Evolutionary conservation across 2,797 vertebrate species (phyloP), one percentile per base, ranked within the genome.

Genomic region (Vultur gryphus): DNA sequence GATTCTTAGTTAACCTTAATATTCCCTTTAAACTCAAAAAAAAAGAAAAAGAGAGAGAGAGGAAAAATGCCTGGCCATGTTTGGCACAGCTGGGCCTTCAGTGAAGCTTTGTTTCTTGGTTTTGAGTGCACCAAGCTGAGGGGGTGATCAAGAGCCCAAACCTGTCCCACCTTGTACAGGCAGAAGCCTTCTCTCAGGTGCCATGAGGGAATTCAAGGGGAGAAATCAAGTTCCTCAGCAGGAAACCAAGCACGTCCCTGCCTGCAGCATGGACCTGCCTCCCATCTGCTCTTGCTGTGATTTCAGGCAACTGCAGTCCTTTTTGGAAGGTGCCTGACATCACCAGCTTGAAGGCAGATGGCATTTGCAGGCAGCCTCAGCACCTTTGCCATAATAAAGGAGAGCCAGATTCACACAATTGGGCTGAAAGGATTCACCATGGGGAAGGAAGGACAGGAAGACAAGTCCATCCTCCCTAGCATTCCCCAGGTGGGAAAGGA

Each of bases 291-390:
- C 87, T 59, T 35, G n/a, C 71, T 92, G 86, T 89, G 89, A 95
- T 83, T 75, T 85, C 87, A 80, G 65, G 67, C 0, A 0, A 89
- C 26, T 87, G 67, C 44, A 69, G 39, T 17, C 92, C 76, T 89
- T 89, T 95, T 83, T 85, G 87, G 96, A 95, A 95, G 78, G 76
- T 83, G 48, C 41, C 23, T 89, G 57, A 85, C 79, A 94, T 44
- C 67, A 83, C n/a, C 87, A 94, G 75, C 71, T 83, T 93, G 94
- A 87, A 91, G 84, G 89, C 92, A 96, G 92, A 96, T 87, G 89
- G 89, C 71, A 78, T 49, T 87, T 83, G 52, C 69, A 93, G 87
- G 65, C 78, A 94, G 89, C 16, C 82, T 75, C 89, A 66, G 66
- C 31, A 87, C 48, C 43, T 84, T 92, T 87, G 77, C 77, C 70